Percentiles rank a stretch among this genome's conserved stretches.
Conservation (phyloP, 2,113 vertebrate species). For the Alouatta palliata region DNA sequence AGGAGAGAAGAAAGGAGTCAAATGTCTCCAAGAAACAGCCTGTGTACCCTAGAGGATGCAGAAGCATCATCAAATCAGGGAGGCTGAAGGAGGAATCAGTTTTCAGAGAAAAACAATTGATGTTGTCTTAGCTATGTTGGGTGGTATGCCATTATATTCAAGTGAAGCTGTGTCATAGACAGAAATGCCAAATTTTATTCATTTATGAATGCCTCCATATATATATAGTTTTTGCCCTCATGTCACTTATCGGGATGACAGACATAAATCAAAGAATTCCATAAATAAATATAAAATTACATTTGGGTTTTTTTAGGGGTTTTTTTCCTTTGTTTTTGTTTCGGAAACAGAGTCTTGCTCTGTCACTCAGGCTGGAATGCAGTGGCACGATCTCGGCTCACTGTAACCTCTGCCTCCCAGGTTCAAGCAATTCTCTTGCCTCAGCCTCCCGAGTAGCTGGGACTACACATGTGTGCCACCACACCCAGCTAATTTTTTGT, state of each 20-base stretch:
- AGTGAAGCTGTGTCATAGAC: background rate
- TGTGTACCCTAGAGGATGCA: background rate
- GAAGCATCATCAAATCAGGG: background rate
- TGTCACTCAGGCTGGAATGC: too few species aligned
- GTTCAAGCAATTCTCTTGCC: too few species aligned
- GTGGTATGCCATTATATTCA: background rate
- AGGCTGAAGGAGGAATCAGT: background rate
- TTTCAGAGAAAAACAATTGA: background rate
- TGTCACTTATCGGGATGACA: background rate
- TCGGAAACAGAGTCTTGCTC: too few species aligned
- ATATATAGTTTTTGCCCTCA: background rate
- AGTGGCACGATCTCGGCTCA: too few species aligned
- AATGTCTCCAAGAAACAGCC: background rate
- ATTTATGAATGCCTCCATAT: background rate
- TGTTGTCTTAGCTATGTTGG: background rate
- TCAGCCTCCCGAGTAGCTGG: too few species aligned
- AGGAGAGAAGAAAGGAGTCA: background rate
- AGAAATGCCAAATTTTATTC: background rate
- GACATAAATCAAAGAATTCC: background rate
- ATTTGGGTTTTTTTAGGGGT: too few species aligned
- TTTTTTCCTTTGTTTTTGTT: too few species aligned
- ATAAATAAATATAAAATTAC: slow-evolving; percentile 21
- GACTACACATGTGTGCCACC: too few species aligned
- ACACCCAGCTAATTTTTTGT: too few species aligned
- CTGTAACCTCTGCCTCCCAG: too few species aligned